Conservation (phyloP, 2,113 vertebrate genomes). For the Lepisosteus oculatus region DNA sequence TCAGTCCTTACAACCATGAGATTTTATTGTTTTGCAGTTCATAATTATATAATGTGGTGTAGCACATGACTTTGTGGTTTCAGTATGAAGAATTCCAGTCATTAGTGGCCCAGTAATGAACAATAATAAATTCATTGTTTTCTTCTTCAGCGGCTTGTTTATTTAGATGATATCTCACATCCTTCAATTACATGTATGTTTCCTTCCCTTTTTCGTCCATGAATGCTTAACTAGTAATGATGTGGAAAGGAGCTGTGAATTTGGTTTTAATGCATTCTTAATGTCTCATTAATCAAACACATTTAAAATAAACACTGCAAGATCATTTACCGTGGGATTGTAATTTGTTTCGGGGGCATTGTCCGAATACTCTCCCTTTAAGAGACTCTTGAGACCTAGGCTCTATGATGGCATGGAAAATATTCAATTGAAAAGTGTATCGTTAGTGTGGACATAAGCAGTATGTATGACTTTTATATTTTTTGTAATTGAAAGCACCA, state of each 20-base stretch:
- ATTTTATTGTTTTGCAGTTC: conserved; percentile 29
- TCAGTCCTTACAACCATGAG: conserved; percentile 20
- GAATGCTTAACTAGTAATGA: conserved; percentile 38
- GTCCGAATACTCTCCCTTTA: too few species aligned
- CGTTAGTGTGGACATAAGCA: too few species aligned
- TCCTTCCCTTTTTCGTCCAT: conserved; percentile 40
- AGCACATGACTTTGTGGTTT: conserved; percentile 28
- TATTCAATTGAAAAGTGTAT: too few species aligned
- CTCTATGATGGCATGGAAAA: too few species aligned
- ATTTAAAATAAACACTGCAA: conserved; percentile 16
- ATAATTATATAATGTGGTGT: conserved; percentile 25
- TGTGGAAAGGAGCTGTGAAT: conserved; percentile 40
- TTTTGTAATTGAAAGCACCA: too few species aligned
- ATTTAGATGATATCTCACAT: conserved; percentile 39
- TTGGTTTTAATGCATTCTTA: conserved; percentile 33
- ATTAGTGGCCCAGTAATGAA: conserved; percentile 31
- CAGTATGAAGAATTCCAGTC: conserved; percentile 30
- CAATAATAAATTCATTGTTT: conserved; percentile 45
- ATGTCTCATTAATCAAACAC: conserved; percentile 27
- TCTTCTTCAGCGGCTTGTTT: conserved; percentile 32
- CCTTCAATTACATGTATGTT: conserved; percentile 43
- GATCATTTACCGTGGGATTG: background rate
- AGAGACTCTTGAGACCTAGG: too few species aligned
- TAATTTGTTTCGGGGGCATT: background rate
- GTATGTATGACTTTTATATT: too few species aligned